Base-by-base conservation (phyloP, 2,888 invertebrate species). In the Drosophila tanythrix region DNA sequence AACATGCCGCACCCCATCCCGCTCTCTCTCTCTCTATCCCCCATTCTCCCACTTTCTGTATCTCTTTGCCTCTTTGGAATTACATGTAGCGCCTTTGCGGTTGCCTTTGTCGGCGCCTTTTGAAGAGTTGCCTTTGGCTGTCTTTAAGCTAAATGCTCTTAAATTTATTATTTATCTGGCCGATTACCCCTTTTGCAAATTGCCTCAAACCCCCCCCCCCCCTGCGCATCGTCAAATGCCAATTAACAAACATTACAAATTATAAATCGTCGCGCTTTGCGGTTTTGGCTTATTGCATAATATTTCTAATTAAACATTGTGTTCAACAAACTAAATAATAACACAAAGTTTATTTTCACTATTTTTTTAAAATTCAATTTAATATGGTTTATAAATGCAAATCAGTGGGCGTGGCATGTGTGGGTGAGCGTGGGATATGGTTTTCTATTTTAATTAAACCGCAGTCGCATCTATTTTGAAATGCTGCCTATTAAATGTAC, bases 201-300 rank as follows among this genome's bases (percentile, higher is more conserved):
- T 21, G 7, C 43, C 21, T 15, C 11, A 11, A 8, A 2, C 11
- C 29, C 15, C 10, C 29, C 29, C 7, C 13, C 25, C 2, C 3
- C 35, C 10, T 11, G 13, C 2, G 1, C n/a, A 5, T 40, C 43
- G 29, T 31, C 36, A 29, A 58, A 38, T 61, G 57, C 33, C 81
- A 86, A 79, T 88, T 82, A 74, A 81, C 76, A 76, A 86, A 70
- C 71, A 81, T 76, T 71, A 53, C 64, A 80, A 80, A 84, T 56
- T 73, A 64, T 65, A 86, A 80, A 83, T 78, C 70, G 65, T 53
- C 36, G 68, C 21, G 56, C 60, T 62, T 76, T 88, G 83, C 75
- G 88, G 88, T 85, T 85, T 48, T 38, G 53, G 35, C 11, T 56
- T 58, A 10, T 5, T 46, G 36, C 56, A 63, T 74, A 63, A 71